Conservation (phyloP, 1,140 invertebrate genomes). For the Drosophila bipectinata region DNA sequence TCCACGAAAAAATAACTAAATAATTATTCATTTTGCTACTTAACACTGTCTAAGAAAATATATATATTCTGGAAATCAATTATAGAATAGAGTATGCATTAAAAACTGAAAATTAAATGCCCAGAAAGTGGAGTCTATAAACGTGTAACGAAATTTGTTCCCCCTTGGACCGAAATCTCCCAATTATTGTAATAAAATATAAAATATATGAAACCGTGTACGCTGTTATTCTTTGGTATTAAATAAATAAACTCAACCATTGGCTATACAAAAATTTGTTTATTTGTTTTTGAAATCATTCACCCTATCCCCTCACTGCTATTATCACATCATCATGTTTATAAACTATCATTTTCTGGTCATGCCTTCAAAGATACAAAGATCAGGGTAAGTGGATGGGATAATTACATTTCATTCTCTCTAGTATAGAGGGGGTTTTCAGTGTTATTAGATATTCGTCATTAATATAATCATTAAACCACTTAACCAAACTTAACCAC, state of each 20-base stretch:
- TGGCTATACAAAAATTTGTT: constrained; percentile 23
- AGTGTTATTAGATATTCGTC: background rate
- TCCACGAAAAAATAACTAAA: constrained; percentile 33
- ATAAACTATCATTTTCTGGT: constrained; percentile 79
- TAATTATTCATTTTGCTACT: constrained; percentile 9
- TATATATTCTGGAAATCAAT: constrained; percentile 28
- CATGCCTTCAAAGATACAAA: constrained; percentile 22
- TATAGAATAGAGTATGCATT: constrained; percentile 25
- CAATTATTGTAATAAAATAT: constrained; percentile 55
- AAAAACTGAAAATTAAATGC: constrained; percentile 32
- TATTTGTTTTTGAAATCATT: constrained; percentile 53
- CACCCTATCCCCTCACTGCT: constrained; percentile 15
- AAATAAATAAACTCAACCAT: constrained; percentile 51
- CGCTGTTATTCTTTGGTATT: constrained; percentile 58
- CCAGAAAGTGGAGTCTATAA: constrained; percentile 79
- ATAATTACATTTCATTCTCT: background rate
- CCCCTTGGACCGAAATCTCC: constrained; percentile 34
- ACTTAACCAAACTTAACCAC: too few relatives aligned
- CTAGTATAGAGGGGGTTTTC: too few relatives aligned
- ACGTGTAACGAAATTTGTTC: constrained; percentile 63
- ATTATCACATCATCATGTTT: constrained; percentile 61
- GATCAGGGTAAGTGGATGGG: constrained; percentile 26
- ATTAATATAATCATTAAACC: too few relatives aligned
- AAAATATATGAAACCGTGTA: constrained; percentile 62
- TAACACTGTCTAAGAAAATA: constrained; percentile 5